Conservation (phyloP, 1,140 invertebrate genomes). For the Penaeus japonicus region DNA sequence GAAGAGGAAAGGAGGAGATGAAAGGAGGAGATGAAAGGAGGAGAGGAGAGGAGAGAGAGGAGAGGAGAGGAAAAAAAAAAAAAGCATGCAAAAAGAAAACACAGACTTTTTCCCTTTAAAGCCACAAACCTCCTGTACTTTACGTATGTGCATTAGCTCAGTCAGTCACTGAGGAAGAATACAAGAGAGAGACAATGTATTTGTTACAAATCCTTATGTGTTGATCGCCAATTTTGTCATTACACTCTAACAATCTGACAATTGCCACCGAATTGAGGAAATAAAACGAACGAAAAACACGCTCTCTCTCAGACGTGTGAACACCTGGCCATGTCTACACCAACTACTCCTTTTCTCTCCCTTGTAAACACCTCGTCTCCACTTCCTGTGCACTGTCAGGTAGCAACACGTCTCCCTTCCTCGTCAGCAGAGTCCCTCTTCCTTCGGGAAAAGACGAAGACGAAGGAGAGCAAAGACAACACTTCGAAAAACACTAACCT, state of each 20-base stretch:
- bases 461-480: background rate
- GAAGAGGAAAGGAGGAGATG: background rate
- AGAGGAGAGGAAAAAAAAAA: background rate
- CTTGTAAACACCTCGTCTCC: background rate
- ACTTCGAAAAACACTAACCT: slow-evolving; percentile 68
- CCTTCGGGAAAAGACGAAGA: background rate
- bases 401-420: slow-evolving; percentile 73
- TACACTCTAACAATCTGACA: too few relatives aligned
- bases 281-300: background rate
- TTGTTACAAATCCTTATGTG: too few relatives aligned
- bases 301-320: background rate
- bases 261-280: too few relatives aligned
- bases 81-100: too few relatives aligned
- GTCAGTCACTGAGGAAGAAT: too few relatives aligned
- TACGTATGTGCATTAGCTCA: too few relatives aligned
- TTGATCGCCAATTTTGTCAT: too few relatives aligned
- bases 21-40: background rate
- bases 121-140: too few relatives aligned
- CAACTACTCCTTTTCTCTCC: background rate
- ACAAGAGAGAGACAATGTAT: too few relatives aligned
- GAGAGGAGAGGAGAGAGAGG: background rate
- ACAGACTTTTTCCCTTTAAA: too few relatives aligned
- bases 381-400: background rate
- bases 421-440: background rate
- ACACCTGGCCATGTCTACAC: background rate